Conservation (phyloP, 2,113 vertebrate species). For the Trinectes maculatus region DNA sequence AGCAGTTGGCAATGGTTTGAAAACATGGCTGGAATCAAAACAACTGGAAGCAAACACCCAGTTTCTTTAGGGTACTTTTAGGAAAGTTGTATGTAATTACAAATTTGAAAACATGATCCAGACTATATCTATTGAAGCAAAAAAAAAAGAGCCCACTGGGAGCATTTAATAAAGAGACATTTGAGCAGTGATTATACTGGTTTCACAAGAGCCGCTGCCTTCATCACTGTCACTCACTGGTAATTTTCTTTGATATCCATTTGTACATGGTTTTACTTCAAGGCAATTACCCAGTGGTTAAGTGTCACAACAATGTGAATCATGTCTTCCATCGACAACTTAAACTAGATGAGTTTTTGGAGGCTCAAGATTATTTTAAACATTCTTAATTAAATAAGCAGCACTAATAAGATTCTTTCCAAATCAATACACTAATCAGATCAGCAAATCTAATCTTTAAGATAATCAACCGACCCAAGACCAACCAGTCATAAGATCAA, state of each 20-base stretch:
- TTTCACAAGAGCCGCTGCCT: not conserved
- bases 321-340: not conserved
- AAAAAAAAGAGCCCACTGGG: too few species aligned
- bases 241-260: not conserved
- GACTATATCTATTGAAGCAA: too few species aligned
- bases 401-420: constrained; percentile 17
- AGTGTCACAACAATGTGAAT: not conserved
- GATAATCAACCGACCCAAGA: constrained; percentile 36
- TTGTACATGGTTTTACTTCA: not conserved
- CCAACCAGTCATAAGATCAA: constrained; percentile 35
- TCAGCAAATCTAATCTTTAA: constrained; percentile 23
- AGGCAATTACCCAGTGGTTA: not conserved
- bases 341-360: not conserved
- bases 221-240: not conserved
- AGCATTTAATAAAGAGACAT: not conserved
- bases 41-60: too few species aligned
- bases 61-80: too few species aligned
- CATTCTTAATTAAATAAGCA: constrained; percentile 15
- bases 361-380: not conserved
- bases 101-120: too few species aligned
- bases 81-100: too few species aligned
- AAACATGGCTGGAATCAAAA: too few species aligned
- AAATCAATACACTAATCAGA: constrained; percentile 23
- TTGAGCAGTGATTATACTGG: not conserved
- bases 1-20: too few species aligned